These are phyloP conservation scores for Thinocorus orbignyianus DNA, from an alignment of 2,113 vertebrate genomes.

Conservation along the genomic window DNA sequence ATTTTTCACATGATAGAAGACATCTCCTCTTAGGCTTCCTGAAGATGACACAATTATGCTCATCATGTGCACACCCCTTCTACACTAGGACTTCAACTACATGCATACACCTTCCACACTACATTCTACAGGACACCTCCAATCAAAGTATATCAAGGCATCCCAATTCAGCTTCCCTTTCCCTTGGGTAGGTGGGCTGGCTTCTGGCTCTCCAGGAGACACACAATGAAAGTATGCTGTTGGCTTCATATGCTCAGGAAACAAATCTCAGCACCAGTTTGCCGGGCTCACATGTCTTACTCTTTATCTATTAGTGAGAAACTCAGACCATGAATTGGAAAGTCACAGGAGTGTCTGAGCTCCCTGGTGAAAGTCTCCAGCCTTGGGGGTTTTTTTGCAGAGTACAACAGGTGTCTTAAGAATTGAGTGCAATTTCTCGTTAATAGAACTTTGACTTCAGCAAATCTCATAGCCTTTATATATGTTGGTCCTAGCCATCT, in stretches of 20 bases:
- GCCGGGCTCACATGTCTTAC: background rate
- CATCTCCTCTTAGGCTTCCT: background rate
- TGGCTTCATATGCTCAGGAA: background rate
- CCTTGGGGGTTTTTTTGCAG: background rate
- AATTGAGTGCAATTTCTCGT: background rate
- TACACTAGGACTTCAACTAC: background rate
- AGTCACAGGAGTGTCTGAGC: background rate
- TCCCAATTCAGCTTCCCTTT: background rate
- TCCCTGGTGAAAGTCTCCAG: background rate
- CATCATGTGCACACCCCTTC: background rate
- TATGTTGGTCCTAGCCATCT: accelerated
- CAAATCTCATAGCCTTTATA: background rate
- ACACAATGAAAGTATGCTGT: background rate
- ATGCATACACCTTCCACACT: background rate
- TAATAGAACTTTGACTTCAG: background rate
- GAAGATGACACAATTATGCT: background rate
- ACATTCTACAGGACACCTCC: background rate
- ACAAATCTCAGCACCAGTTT: background rate
- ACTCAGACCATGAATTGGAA: background rate
- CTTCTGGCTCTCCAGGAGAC: background rate
- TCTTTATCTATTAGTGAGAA: background rate
- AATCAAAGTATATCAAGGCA: background rate
- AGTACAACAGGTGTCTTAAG: background rate
- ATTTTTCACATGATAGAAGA: background rate
- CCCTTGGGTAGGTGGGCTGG: accelerated